Evolutionary conservation across 2,113 vertebrate genomes (phyloP).

Genomic region (rabbit (Oryctolagus cuniculus)): DNA sequence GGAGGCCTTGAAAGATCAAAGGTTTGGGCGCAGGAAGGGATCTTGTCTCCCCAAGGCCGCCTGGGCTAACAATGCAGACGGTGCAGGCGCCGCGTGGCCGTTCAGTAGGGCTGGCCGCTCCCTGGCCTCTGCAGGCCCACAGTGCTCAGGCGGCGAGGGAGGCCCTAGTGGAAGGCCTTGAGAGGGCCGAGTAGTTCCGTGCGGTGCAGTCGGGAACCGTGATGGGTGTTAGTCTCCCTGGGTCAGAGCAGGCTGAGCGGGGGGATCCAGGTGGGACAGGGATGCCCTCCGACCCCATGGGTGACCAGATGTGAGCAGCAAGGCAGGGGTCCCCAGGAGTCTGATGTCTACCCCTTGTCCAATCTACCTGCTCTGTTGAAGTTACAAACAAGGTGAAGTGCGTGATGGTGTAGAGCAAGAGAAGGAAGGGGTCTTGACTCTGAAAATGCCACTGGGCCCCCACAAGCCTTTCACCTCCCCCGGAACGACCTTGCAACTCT

Average conservation of each 20-base stretch:
- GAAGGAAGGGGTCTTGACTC: not conserved
- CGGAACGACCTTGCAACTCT: not conserved
- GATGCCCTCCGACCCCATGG: not conserved
- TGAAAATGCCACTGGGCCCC: not conserved
- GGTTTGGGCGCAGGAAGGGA: constrained; percentile 9
- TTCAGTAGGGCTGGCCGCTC: not conserved
- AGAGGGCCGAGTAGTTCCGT: not conserved
- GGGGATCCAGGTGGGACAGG: not conserved
- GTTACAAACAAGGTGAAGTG: not conserved
- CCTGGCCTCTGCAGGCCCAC: not conserved
- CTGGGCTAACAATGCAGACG: not conserved
- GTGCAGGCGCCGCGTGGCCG: not conserved
- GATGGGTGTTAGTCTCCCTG: not conserved
- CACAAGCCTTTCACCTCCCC: not conserved
- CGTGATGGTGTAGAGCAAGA: not conserved
- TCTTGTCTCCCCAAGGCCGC: not conserved
- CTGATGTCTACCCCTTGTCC: not conserved
- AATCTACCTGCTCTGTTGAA: not conserved
- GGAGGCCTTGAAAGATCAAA: not conserved
- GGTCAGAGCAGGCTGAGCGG: not conserved
- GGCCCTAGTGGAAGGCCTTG: not conserved
- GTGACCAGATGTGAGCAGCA: not conserved
- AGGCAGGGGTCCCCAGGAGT: not conserved
- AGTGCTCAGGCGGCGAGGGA: not conserved
- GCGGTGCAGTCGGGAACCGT: not conserved